Percentiles rank a stretch among this genome's conserved stretches.
Conservation (phyloP, 2,888 invertebrate species). For the Elaeidobius kamerunicus region DNA sequence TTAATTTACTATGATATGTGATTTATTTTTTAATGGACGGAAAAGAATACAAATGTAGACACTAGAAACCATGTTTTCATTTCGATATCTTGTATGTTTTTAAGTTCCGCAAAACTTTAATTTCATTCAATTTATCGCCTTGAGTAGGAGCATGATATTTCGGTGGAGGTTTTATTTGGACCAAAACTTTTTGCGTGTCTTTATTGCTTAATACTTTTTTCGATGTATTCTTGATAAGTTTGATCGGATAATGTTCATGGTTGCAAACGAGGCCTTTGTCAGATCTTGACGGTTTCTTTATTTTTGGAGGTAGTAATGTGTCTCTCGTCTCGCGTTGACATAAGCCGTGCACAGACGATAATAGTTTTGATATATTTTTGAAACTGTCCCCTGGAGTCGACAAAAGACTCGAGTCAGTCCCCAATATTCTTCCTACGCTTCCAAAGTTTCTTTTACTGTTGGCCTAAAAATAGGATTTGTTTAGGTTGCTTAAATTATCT, state of each 20-base stretch:
- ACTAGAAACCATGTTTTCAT: neutral
- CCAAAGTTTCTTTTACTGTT: conserved; percentile 29
- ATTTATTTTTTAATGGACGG: too few species aligned
- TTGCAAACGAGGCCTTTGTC: conserved; percentile 16
- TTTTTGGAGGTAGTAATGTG: neutral
- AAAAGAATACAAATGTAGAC: neutral
- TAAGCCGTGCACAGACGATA: conserved; percentile 28
- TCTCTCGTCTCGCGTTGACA: neutral
- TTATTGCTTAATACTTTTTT: conserved; percentile 14
- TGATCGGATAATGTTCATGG: conserved; percentile 3
- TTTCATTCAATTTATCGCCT: conserved; percentile 36
- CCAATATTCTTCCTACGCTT: conserved; percentile 29
- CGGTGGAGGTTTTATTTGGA: neutral
- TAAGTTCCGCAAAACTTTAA: conserved; percentile 26
- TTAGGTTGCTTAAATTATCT: neutral
- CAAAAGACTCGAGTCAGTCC: conserved; percentile 17
- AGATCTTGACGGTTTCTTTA: conserved; percentile 11
- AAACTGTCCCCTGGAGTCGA: conserved; percentile 20
- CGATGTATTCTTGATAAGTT: conserved; percentile 4
- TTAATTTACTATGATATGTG: neutral
- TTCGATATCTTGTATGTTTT: neutral
- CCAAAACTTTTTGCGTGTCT: neutral
- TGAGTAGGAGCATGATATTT: conserved; percentile 23
- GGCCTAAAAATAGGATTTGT: conserved; percentile 4
- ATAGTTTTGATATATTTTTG: conserved; percentile 31